A percentile compares a stretch with the other conserved stretches of the same genome.
phyloP scores from a whole-genome alignment of 2,797 vertebrate genomes.

The Limosa lapponica region DNA sequence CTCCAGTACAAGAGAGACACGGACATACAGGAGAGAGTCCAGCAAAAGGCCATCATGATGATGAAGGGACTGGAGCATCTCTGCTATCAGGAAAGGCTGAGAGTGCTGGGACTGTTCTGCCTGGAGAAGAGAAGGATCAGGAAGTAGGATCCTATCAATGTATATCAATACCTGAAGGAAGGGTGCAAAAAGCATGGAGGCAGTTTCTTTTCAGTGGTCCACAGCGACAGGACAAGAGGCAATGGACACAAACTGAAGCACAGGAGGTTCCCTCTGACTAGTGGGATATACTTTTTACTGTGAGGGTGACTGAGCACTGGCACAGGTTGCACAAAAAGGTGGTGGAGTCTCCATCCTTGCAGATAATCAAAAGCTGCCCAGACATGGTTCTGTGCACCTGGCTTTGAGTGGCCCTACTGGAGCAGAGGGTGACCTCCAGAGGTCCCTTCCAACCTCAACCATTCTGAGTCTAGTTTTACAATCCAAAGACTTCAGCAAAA shows the following conservation, averaged over 20 bases:
- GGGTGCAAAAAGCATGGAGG: rapidly evolving
- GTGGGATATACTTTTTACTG: neutral
- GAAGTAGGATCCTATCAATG: rapidly evolving
- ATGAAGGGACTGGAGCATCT: neutral
- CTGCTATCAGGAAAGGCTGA: neutral
- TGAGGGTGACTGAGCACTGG: neutral
- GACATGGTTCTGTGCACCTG: neutral
- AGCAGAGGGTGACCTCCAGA: neutral
- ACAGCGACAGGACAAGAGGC: neutral
- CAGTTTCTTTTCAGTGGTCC: neutral
- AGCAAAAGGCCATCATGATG: neutral
- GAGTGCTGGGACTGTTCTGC: neutral
- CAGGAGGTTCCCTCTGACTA: neutral
- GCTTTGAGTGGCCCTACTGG: neutral
- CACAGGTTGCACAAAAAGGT: neutral
- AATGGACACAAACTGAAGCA: neutral
- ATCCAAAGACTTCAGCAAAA: neutral
- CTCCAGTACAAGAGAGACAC: rapidly evolving
- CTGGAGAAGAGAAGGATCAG: neutral
- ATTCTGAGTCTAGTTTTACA: neutral
- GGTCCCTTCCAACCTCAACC: neutral
- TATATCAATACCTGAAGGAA: neutral
- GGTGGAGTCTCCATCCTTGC: neutral
- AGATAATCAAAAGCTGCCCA: neutral
- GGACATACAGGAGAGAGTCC: neutral